Conservation (phyloP, 2,797 vertebrate genomes). For the Poecilia gillii region DNA sequence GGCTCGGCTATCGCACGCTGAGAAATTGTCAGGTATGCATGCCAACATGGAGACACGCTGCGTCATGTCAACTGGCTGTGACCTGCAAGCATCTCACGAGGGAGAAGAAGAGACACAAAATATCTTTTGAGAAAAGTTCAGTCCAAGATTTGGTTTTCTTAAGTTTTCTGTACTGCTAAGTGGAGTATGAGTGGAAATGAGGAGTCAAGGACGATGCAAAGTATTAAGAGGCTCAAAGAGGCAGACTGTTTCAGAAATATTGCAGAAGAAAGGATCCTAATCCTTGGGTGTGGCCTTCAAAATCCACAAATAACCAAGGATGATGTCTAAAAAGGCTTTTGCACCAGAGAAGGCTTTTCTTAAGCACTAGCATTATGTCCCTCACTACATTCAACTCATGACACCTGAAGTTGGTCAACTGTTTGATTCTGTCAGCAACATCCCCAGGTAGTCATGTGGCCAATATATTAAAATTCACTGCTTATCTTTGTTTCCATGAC, state of each 20-base stretch:
- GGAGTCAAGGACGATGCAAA: neutral
- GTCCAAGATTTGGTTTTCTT: neutral
- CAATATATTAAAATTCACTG: neutral
- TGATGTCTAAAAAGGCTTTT: neutral
- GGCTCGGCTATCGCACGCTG: conserved; percentile 52
- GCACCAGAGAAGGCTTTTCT: neutral
- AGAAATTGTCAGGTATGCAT: conserved; percentile 41
- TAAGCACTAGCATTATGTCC: neutral
- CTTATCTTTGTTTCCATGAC: neutral
- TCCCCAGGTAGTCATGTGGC: neutral
- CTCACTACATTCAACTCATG: neutral
- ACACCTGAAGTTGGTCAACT: neutral
- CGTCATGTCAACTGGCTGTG: conserved; percentile 11
- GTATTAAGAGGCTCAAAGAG: neutral
- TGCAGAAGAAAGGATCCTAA: neutral
- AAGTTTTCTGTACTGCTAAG: neutral
- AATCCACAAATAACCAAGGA: neutral
- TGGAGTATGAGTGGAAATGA: neutral
- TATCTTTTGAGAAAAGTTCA: neutral
- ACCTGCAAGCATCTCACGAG: neutral
- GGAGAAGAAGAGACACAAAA: neutral
- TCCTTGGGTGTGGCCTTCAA: neutral
- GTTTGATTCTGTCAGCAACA: neutral
- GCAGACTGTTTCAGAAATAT: no score
- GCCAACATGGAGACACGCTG: conserved; percentile 19